Percentiles rank a stretch among this genome's conserved stretches.
phyloP scores from a whole-genome alignment of 2,113 vertebrate species.

The Echinops telfairi region DNA sequence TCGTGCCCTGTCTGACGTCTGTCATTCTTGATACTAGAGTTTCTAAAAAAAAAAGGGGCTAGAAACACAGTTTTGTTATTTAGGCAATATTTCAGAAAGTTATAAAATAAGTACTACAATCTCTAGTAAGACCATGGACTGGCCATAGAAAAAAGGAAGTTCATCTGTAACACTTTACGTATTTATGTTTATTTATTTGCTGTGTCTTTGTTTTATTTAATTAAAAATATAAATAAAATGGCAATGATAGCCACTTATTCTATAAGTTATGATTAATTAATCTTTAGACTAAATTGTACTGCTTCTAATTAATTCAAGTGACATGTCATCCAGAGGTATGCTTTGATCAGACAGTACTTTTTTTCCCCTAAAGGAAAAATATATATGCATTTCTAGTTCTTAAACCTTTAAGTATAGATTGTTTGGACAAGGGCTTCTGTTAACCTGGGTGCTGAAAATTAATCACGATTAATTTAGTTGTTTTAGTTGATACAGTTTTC shows the following conservation, averaged over 20 bases:
- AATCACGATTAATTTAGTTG: slow-evolving; percentile 57
- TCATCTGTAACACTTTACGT: neutral
- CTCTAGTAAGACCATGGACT: neutral
- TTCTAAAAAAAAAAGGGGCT: slow-evolving; percentile 29
- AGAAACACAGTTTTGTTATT: slow-evolving; percentile 29
- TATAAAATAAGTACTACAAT: neutral
- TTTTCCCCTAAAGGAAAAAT: slow-evolving; percentile 18
- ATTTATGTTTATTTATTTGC: neutral
- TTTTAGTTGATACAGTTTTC: slow-evolving; percentile 68
- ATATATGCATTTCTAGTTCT: slow-evolving; percentile 13
- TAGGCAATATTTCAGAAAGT: slow-evolving; percentile 37
- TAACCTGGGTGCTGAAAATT: slow-evolving; percentile 11
- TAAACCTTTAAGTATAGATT: slow-evolving; percentile 30
- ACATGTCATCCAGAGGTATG: neutral
- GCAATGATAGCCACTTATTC: neutral
- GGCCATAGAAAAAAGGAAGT: neutral
- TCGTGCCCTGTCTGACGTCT: too few species aligned
- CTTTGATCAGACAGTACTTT: slow-evolving; percentile 14
- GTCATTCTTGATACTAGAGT: slow-evolving; percentile 19
- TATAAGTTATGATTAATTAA: neutral
- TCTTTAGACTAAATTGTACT: slow-evolving; percentile 16
- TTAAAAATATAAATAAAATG: neutral
- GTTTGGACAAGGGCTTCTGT: slow-evolving; percentile 59
- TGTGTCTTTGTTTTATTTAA: slow-evolving; percentile 35
- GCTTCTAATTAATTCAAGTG: slow-evolving; percentile 33